Evolutionary conservation across 2,888 invertebrate genomes (phyloP).

Genomic region (Diarsia mendica): DNA sequence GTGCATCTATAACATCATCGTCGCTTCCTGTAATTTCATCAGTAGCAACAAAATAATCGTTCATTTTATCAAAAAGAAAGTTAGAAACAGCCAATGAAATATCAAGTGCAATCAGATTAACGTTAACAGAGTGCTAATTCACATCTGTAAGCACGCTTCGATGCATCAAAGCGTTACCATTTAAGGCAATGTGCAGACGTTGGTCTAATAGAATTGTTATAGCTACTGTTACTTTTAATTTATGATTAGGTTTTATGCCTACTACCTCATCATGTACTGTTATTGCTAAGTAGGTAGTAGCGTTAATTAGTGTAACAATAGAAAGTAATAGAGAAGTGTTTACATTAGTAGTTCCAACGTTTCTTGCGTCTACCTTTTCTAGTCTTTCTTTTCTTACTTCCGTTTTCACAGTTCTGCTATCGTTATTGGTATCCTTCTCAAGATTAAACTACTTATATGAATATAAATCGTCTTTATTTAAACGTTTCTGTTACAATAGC

Average conservation of each 20-base stretch:
- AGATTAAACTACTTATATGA: neutral
- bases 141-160: slow-evolving; percentile 59
- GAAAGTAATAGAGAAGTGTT: slow-evolving; percentile 15
- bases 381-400: no score
- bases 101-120: slow-evolving; percentile 60
- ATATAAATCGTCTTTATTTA: neutral
- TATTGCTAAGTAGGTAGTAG: neutral
- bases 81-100: slow-evolving; percentile 49
- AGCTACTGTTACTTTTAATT: slow-evolving; percentile 29
- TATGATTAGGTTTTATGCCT: slow-evolving; percentile 27
- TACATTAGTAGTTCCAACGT: neutral
- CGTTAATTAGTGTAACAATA: slow-evolving; percentile 11
- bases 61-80: slow-evolving; percentile 57
- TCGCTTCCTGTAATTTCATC: neutral
- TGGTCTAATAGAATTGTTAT: slow-evolving; percentile 19
- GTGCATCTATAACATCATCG: neutral
- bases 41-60: slow-evolving; percentile 5
- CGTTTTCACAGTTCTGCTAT: neutral
- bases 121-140: slow-evolving; percentile 57
- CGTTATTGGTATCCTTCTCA: neutral
- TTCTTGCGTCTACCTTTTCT: neutral
- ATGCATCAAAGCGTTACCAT: slow-evolving; percentile 52
- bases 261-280: neutral
- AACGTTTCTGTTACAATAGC: neutral
- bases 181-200: slow-evolving; percentile 45